Evolutionary conservation across 1,140 invertebrate genomes (phyloP).

Genomic region (Condylostylus longicornis): DNA sequence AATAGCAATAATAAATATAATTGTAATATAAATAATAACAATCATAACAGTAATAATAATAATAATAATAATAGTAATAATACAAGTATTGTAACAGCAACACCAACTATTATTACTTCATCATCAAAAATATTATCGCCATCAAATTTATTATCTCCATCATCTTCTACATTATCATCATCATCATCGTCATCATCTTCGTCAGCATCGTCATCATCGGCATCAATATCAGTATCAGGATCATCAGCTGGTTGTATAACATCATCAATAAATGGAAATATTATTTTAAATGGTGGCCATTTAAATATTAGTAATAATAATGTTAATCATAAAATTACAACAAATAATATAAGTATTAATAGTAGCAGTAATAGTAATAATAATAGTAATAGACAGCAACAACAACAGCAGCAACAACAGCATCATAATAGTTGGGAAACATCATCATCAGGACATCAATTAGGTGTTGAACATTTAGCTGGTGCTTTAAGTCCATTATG

Average conservation of each 20-base stretch:
- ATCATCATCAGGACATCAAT: slow-evolving; percentile 22
- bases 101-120: too few relatives aligned
- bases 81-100: too few relatives aligned
- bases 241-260: background rate
- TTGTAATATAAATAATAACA: background rate
- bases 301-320: slow-evolving; percentile 1
- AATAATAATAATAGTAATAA: background rate
- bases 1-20: background rate
- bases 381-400: background rate
- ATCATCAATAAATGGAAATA: background rate
- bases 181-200: too few relatives aligned
- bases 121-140: too few relatives aligned
- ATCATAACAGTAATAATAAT: background rate
- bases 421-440: slow-evolving; percentile 8
- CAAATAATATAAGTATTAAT: slow-evolving; percentile 1
- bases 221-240: too few relatives aligned
- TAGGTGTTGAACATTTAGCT: slow-evolving; percentile 42
- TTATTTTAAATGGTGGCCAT: background rate
- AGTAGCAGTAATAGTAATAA: background rate
- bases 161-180: too few relatives aligned
- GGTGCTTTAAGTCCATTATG: slow-evolving; percentile 49
- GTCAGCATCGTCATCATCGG: too few relatives aligned
- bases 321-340: background rate
- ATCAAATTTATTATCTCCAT: too few relatives aligned
- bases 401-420: background rate